phyloP scores from a whole-genome alignment of 2,113 vertebrate genomes.

The Bubo scandiacus region DNA sequence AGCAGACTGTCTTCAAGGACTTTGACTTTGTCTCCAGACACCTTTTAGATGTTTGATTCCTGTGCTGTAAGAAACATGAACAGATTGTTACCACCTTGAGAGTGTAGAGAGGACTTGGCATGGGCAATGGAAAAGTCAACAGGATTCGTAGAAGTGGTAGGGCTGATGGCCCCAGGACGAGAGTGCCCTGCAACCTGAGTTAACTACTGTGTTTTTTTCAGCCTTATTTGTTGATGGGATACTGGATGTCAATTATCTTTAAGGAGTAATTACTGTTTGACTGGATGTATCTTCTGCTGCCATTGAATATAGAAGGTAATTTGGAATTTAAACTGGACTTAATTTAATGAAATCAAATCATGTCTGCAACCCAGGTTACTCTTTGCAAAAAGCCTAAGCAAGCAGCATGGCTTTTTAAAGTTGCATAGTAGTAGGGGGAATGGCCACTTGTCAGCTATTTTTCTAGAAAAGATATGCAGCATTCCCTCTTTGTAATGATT shows the following conservation, averaged over 20 bases:
- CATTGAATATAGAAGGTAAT: not conserved
- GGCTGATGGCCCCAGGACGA: not conserved
- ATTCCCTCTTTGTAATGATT: not conserved
- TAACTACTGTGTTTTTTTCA: not conserved
- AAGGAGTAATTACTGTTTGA: not conserved
- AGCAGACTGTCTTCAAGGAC: constrained; percentile 85
- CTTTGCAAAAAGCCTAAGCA: not conserved
- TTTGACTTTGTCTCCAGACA: constrained; percentile 88
- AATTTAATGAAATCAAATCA: not conserved
- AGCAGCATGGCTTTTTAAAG: not conserved
- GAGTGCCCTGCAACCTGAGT: not conserved
- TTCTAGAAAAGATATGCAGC: not conserved
- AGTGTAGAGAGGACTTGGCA: not conserved
- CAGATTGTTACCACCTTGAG: not conserved
- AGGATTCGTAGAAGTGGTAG: not conserved
- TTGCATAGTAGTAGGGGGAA: not conserved
- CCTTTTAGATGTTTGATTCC: constrained; percentile 63
- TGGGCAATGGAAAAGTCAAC: not conserved
- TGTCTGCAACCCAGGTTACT: not conserved
- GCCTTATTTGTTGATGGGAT: not conserved
- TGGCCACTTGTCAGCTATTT: not conserved
- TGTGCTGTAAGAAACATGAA: not conserved
- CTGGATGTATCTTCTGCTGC: not conserved
- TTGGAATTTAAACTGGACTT: not conserved
- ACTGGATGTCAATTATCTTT: not conserved